A percentile compares a stretch with the other conserved stretches of the same genome.
These are phyloP conservation scores for Drosophila oshimai DNA, from an alignment of 1,140 invertebrate species.

Conservation along the genomic window DNA sequence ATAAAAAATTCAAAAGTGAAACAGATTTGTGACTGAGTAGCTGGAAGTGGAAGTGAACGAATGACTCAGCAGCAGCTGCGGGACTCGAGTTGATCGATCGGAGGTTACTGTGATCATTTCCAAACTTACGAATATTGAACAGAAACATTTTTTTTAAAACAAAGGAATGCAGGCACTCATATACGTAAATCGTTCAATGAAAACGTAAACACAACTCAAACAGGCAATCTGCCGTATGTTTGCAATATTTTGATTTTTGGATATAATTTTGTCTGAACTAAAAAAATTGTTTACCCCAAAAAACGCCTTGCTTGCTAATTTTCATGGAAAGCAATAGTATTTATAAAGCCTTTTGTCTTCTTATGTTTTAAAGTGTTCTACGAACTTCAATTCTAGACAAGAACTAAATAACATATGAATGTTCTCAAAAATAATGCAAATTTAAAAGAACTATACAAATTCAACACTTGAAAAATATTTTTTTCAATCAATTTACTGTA, in stretches of 20 bases:
- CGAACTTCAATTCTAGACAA: neutral
- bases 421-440: neutral
- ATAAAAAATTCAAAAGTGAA: slow-evolving; percentile 11
- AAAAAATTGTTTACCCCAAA: slow-evolving; percentile 13
- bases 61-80: slow-evolving; percentile 36
- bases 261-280: slow-evolving; percentile 1
- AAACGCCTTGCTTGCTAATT: neutral
- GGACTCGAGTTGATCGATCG: slow-evolving; percentile 24
- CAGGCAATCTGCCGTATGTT: slow-evolving; percentile 6
- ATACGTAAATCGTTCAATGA: slow-evolving; percentile 6
- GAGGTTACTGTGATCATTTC: slow-evolving; percentile 17
- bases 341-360: neutral
- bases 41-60: slow-evolving; percentile 13
- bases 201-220: neutral
- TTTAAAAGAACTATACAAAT: too few relatives aligned
- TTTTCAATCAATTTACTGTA: too few relatives aligned
- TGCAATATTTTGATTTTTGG: neutral
- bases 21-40: slow-evolving; percentile 19
- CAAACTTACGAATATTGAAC: slow-evolving; percentile 6
- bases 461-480: neutral
- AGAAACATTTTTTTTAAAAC: slow-evolving; percentile 19
- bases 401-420: neutral
- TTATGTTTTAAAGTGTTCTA: neutral
- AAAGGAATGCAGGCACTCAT: neutral
- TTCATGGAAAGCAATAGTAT: neutral